phyloP scores from a whole-genome alignment of 2,888 invertebrate species.

The Tolmerus cingulatus region DNA sequence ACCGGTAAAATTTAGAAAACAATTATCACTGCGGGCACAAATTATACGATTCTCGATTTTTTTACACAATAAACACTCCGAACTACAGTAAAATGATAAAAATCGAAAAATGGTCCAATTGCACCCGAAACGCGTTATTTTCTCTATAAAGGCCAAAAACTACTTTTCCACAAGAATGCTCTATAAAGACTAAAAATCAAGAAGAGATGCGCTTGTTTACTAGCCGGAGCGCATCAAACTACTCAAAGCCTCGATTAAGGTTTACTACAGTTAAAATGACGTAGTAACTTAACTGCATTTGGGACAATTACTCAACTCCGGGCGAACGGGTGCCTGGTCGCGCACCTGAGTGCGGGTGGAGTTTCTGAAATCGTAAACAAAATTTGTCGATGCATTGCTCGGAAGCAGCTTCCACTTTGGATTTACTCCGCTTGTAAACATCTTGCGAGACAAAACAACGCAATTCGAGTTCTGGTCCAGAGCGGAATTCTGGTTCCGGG shows the following conservation, averaged over 20 bases:
- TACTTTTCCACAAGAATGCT: neutral
- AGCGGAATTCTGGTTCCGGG: neutral
- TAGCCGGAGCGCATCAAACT: too few species aligned
- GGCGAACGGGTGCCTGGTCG: too few species aligned
- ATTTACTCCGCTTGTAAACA: neutral
- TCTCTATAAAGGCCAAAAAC: neutral
- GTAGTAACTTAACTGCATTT: neutral
- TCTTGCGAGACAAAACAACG: neutral
- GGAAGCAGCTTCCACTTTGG: neutral
- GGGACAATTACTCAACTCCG: neutral
- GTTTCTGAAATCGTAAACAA: neutral
- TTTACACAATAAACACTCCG: too few species aligned
- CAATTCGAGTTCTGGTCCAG: neutral
- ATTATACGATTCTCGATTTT: too few species aligned
- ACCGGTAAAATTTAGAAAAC: too few species aligned
- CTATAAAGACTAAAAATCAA: too few species aligned
- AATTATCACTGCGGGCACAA: too few species aligned
- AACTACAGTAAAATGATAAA: too few species aligned
- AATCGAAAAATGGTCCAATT: too few species aligned
- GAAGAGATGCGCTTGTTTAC: neutral
- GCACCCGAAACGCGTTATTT: too few species aligned
- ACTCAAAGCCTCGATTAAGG: neutral
- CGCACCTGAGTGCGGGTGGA: neutral
- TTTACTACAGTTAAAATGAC: neutral
- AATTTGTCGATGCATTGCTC: neutral